Evolutionary conservation across 2,888 invertebrate genomes (phyloP), one percentile per base, ranked within the genome.

Genomic region (Charanyca ferruginea): DNA sequence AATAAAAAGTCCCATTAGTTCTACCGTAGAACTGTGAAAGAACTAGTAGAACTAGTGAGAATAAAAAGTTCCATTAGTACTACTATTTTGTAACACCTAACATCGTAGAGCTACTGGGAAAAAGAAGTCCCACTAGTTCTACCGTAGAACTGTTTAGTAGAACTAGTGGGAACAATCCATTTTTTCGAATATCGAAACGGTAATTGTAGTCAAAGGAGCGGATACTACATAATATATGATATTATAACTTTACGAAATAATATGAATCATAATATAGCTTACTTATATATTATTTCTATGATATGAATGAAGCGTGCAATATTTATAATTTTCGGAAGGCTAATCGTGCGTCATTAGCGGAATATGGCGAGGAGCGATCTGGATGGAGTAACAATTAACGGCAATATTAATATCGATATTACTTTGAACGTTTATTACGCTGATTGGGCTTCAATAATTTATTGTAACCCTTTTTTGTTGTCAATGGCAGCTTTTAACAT

Each of bases 281-380:
- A n/a, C n/a, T n/a, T n/a, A n/a, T n/a, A n/a, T n/a, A n/a, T n/a
- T n/a, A n/a, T n/a, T 28, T 3, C 28, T 3, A 28, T 7, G 7
- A 28, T 28, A 28, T 62, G n/a, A 60, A 52, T 60, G 25, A 51
- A 45, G 55, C 48, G 45, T 72, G 49, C 28, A 62, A 66, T 66
- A 75, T 76, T 57, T 57, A 73, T 69, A 61, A 73, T 76, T 64
- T 61, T 61, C 25, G 53, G 57, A 58, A 47, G 25, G 52, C 66
- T 44, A 49, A 67, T 54, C 45, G 42, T 45, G 54, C 61, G 61
- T 61, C 58, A 68, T 73, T 68, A 78, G 25, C 23, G 47, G 49
- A 62, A 65, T 61, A 53, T 38, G 44, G 61, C 54, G 44, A 45
- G 51, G 25, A 47, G 57, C 45, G 45, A 45, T n/a, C 42, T 51